Conservation (phyloP, 2,888 invertebrate species). For the Eretmocerus hayati region DNA sequence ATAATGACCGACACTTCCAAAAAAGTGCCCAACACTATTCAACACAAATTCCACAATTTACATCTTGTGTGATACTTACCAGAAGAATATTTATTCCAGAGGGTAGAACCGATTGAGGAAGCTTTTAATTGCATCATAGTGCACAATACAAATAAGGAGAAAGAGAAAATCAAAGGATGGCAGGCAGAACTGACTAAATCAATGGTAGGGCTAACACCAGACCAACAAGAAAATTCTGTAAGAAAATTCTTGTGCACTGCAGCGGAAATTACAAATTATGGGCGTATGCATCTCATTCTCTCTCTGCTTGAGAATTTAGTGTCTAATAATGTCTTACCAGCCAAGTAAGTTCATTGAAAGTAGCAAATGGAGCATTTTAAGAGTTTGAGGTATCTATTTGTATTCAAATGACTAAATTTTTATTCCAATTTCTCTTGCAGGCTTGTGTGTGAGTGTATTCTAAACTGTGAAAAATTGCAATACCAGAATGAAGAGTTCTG, state of each 20-base stretch:
- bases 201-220: conserved; percentile 61
- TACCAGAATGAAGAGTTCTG: conserved; percentile 80
- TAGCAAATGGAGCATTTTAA: not conserved
- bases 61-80: too few relatives aligned
- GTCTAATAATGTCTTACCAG: conserved; percentile 63
- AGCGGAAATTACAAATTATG: conserved; percentile 66
- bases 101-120: conserved; percentile 78
- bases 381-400: not conserved
- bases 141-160: conserved; percentile 65
- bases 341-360: conserved; percentile 53
- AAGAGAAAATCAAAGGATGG: conserved; percentile 60
- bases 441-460: conserved; percentile 78
- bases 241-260: conserved; percentile 68
- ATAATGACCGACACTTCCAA: too few relatives aligned
- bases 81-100: conserved; percentile 49
- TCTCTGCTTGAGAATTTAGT: conserved; percentile 71
- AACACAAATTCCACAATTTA: too few relatives aligned
- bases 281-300: conserved; percentile 68
- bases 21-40: too few relatives aligned
- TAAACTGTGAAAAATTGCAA: conserved; percentile 75
- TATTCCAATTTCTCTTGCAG: conserved; percentile 47
- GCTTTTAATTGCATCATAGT: conserved; percentile 84
- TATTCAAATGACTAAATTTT: conserved; percentile 2
- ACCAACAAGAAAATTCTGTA: conserved; percentile 68
- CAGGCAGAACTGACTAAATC: conserved; percentile 63